Evolutionary conservation across 2,888 invertebrate genomes (phyloP), one percentile per base, ranked within the genome.

Genomic region (Eumacrocentrus americanus): DNA sequence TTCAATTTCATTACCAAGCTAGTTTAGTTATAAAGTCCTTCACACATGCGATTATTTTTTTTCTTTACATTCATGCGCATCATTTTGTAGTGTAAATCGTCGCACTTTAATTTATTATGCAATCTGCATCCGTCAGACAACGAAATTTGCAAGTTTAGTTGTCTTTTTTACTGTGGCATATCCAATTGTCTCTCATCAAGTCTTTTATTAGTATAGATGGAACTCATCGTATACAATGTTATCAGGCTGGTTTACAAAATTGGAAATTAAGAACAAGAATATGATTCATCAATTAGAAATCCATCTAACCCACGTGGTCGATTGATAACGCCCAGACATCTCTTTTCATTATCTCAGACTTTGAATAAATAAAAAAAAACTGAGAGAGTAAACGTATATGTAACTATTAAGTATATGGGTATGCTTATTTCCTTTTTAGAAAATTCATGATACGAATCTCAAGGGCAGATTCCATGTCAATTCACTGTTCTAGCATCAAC

Each of bases 121-220:
- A 46, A 46, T 46, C 23, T 42, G 18, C 18, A 42, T 46, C 23
- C 23, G 46, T 46, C 25, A 23, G 14, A n/a, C n/a, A n/a, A n/a
- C n/a, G n/a, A n/a, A n/a, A n/a, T n/a, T n/a, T n/a, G n/a, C n/a
- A n/a, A n/a, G n/a, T 35, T 35, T 35, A 11, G 9, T 35, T 4
- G 9, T 35, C 2, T 42, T 20, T 42, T 42, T 42, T 42, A 3
- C 11, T 7, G 2, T 9, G 3, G 2, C 9, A 4, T 2, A 18
- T 7, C 18, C 18, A 40, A n/a, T n/a, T n/a, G n/a, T n/a, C n/a
- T n/a, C n/a, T n/a, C n/a, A n/a, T n/a, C n/a, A n/a, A n/a, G n/a
- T n/a, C n/a, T n/a, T n/a, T n/a, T n/a, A n/a, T n/a, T n/a, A n/a
- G n/a, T n/a, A n/a, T n/a, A n/a, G n/a, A n/a, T n/a, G n/a, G n/a